Percentiles rank a stretch among this genome's conserved stretches.
Conservation (phyloP, 2,113 vertebrate species). For the Gnathonemus echidnorhynchus region DNA sequence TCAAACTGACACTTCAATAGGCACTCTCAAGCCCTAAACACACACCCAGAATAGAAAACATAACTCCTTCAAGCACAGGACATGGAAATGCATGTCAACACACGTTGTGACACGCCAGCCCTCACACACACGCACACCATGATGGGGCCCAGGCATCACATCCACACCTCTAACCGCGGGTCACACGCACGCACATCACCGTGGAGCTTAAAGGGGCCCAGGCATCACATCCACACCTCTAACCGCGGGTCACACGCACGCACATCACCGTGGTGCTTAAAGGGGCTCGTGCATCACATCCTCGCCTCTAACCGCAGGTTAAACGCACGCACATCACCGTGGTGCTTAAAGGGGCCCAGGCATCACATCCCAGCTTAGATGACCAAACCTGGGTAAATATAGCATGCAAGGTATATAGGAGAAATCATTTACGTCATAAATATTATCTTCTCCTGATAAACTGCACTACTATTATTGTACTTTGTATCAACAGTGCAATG, state of each 20-base stretch:
- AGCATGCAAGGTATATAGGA: not conserved
- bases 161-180: not conserved
- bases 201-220: no score
- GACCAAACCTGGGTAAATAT: not conserved
- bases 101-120: no score
- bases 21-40: not conserved
- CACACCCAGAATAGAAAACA: not conserved
- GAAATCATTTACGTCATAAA: not conserved
- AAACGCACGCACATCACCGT: not conserved
- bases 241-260: not conserved
- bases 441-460: not conserved
- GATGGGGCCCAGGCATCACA: not conserved
- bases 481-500: not conserved
- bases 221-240: not conserved
- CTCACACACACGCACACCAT: not conserved
- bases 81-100: not conserved
- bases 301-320: not conserved
- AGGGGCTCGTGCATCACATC: not conserved
- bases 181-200: not conserved
- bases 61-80: not conserved
- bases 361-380: not conserved
- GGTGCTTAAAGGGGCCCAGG: no score
- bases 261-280: not conserved
- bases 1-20: conserved; percentile 5
- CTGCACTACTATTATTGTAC: not conserved